phyloP scores from a whole-genome alignment of 2,797 vertebrate genomes.

The Muraenolepis orangiensis region DNA sequence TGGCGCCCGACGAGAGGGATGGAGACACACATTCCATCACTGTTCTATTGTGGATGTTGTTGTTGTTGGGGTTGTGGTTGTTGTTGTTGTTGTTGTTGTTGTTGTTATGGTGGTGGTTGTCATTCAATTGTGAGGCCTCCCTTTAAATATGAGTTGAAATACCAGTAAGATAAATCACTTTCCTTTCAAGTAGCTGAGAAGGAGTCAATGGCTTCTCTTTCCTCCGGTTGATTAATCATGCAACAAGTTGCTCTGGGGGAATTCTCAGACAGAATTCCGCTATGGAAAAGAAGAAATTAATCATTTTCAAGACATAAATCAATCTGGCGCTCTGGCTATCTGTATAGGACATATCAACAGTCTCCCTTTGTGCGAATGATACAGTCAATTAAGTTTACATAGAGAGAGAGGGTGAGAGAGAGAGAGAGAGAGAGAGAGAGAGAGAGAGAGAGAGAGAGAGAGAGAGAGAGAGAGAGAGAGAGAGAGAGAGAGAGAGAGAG shows the following conservation, averaged over 20 bases:
- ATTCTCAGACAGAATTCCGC: neutral
- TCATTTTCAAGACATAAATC: neutral
- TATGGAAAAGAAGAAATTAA: neutral
- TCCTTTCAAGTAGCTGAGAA: neutral
- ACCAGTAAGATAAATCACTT: conserved; percentile 2
- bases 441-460: neutral
- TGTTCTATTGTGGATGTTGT: neutral
- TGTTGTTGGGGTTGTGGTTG: neutral
- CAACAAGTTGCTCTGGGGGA: neutral
- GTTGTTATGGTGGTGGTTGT: conserved; percentile 30
- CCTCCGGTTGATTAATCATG: neutral
- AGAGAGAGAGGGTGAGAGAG: neutral
- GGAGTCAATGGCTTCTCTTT: neutral
- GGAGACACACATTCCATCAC: conserved; percentile 20
- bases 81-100: conserved; percentile 35
- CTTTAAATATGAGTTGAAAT: conserved; percentile 10
- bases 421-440: neutral
- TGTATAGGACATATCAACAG: neutral
- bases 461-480: neutral
- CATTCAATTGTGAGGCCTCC: conserved; percentile 33
- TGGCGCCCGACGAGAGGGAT: conserved; percentile 35
- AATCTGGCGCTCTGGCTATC: neutral
- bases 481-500: neutral
- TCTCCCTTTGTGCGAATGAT: conserved; percentile 36
- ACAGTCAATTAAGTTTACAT: conserved; percentile 87